Base-by-base conservation (phyloP, 23 tunicate species). In the Ciona savignyi region DNA sequence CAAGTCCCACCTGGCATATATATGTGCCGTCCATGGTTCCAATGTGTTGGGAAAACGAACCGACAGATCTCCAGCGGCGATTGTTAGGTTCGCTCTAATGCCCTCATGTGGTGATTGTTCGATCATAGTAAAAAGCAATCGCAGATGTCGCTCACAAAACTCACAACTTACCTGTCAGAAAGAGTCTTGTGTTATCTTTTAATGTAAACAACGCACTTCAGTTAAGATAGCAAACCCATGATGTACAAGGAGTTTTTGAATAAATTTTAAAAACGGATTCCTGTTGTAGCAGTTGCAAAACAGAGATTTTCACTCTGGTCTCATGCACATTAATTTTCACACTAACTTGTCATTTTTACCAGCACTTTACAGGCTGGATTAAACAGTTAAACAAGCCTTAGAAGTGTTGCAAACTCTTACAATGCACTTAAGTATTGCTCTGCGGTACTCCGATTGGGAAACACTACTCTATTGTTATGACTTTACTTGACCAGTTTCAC, bases 21-120 rank as follows among this genome's bases (percentile, higher is more conserved):
- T 77, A 65, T 80, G 77, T 0, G 97, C 62, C 1, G 90, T 91
- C 90, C 91, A 91, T 4, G 90, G 91, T 61, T 91, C 97, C 61
- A 91, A 27, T 20, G 80, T 60, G 63, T 91, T 91, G 23, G 97
- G 97, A 80, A 84, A 91, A 28, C 97, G 30, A 22, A 91, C 91
- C 49, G 90, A 91, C 25, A 91, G 86, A 75, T 91, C 97, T 23
- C 91, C 86, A 11, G 89, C 89, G 29, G 77, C 78, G 9, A 85
- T 62, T 20, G 80, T 78, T 21, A 91, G 64, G 66, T 91, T 85
- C 3, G 91, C 97, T 71, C 97, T 60, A 2, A 91, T 73, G 71
- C 71, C 76, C 70, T 91, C 91, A 65, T 80, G 91, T 71, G 91
- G 86, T 11, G 93, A 86, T 0, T 77, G 79, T 48, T 91, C 86